These are phyloP conservation scores for Orchestes rusci DNA, from an alignment of 2,888 invertebrate species.

Conservation along the genomic window DNA sequence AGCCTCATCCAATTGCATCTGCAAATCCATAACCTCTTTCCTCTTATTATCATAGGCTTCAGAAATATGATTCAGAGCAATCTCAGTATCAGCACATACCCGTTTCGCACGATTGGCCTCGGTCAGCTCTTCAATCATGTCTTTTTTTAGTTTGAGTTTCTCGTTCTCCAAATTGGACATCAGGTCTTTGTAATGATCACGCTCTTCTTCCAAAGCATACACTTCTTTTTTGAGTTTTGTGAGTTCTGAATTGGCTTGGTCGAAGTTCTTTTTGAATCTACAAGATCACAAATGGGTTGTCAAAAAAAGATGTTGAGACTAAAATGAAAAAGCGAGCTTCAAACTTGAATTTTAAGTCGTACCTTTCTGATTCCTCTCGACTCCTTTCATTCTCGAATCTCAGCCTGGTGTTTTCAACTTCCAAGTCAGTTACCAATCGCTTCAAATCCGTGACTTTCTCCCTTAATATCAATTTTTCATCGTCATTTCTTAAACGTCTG, in stretches of 20 bases:
- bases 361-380: slow-evolving; percentile 26
- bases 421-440: slow-evolving; percentile 29
- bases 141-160: slow-evolving; percentile 29
- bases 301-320: slow-evolving; percentile 3
- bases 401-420: slow-evolving; percentile 31
- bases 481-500: slow-evolving; percentile 28
- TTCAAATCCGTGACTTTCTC: slow-evolving; percentile 30
- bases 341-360: not conserved
- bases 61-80: slow-evolving; percentile 30
- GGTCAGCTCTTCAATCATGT: slow-evolving; percentile 32
- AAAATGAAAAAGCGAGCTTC: not conserved
- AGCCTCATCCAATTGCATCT: slow-evolving; percentile 28
- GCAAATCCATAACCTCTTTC: slow-evolving; percentile 25
- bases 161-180: slow-evolving; percentile 30
- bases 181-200: slow-evolving; percentile 24
- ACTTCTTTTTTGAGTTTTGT: slow-evolving; percentile 23
- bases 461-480: slow-evolving; percentile 29
- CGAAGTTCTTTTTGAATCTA: slow-evolving; percentile 25
- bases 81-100: slow-evolving; percentile 30
- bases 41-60: slow-evolving; percentile 31
- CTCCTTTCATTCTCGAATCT: slow-evolving; percentile 29
- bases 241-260: slow-evolving; percentile 24
- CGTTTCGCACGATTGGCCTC: slow-evolving; percentile 31
- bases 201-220: slow-evolving; percentile 28
- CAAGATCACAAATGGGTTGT: too few species aligned